Conservation (phyloP, 30 jellyfish, hydroid and myxozoan genomes). For the Aurelia aurita region DNA sequence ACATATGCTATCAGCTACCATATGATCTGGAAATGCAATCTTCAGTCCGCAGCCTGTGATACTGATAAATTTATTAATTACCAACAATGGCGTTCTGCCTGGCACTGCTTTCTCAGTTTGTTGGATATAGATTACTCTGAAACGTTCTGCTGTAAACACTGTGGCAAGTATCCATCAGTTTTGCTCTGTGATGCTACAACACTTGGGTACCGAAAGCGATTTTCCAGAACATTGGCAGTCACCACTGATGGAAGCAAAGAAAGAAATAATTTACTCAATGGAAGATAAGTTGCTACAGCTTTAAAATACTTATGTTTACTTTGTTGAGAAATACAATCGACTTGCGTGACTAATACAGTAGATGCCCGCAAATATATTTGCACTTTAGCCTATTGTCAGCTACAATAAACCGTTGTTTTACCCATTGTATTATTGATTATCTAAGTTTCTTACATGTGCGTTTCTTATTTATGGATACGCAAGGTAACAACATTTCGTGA, state of each 20-base stretch:
- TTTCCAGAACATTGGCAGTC: constrained; percentile 1
- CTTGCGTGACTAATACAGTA: too few species aligned
- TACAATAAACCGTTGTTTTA: too few species aligned
- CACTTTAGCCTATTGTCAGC: too few species aligned
- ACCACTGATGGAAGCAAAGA: background rate
- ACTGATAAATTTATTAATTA: background rate
- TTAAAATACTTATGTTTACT: too few species aligned
- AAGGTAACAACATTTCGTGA: too few species aligned
- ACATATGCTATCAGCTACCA: background rate
- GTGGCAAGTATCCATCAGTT: constrained; percentile 30
- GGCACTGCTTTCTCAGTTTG: constrained; percentile 36
- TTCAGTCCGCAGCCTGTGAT: background rate
- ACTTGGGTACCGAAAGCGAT: constrained; percentile 6
- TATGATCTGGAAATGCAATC: background rate
- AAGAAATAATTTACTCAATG: background rate
- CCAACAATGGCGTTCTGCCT: constrained; percentile 41
- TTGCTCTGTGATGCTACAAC: constrained; percentile 38
- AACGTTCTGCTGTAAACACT: constrained; percentile 1
- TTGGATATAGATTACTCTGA: constrained; percentile 13
- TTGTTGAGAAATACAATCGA: too few species aligned
- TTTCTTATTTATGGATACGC: too few species aligned
- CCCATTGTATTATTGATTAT: too few species aligned
- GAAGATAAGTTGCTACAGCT: background rate
- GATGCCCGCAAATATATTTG: too few species aligned
- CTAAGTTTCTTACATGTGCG: too few species aligned